Conservation (phyloP, 2,888 invertebrate genomes). For the Acleris emargana region DNA sequence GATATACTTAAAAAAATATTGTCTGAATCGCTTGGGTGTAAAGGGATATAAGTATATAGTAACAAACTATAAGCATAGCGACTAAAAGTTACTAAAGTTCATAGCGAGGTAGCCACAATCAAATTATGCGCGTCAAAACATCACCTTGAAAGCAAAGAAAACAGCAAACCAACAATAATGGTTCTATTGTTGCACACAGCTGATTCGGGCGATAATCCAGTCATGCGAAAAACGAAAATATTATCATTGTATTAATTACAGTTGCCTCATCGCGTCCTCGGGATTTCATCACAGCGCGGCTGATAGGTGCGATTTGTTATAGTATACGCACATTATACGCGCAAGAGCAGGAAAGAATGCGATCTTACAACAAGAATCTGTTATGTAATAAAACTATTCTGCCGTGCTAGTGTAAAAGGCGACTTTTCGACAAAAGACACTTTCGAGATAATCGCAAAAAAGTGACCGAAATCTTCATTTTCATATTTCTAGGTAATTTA, state of each 20-base stretch:
- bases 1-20: no score
- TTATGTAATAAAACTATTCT: slow-evolving; percentile 47
- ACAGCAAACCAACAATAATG: slow-evolving; percentile 65
- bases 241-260: slow-evolving; percentile 68
- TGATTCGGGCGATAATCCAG: slow-evolving; percentile 62
- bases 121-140: slow-evolving; percentile 76
- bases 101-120: slow-evolving; percentile 45
- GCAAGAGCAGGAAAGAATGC: slow-evolving; percentile 43
- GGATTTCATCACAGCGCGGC: slow-evolving; percentile 43
- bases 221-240: slow-evolving; percentile 72
- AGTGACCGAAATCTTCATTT: no score
- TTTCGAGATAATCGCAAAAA: no score
- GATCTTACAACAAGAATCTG: slow-evolving; percentile 48
- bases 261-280: slow-evolving; percentile 44
- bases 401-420: no score
- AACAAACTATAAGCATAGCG: no score
- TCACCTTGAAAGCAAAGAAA: slow-evolving; percentile 75
- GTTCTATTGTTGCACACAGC: slow-evolving; percentile 69
- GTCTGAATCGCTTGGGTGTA: no score
- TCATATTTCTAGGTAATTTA: no score
- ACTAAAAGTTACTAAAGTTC: no score
- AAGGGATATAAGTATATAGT: no score
- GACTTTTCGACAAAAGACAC: no score
- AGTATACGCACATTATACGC: slow-evolving; percentile 54
- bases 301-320: slow-evolving; percentile 52